phyloP scores from a whole-genome alignment of 1,140 invertebrate species.

The Caenorhabditis latens region DNA sequence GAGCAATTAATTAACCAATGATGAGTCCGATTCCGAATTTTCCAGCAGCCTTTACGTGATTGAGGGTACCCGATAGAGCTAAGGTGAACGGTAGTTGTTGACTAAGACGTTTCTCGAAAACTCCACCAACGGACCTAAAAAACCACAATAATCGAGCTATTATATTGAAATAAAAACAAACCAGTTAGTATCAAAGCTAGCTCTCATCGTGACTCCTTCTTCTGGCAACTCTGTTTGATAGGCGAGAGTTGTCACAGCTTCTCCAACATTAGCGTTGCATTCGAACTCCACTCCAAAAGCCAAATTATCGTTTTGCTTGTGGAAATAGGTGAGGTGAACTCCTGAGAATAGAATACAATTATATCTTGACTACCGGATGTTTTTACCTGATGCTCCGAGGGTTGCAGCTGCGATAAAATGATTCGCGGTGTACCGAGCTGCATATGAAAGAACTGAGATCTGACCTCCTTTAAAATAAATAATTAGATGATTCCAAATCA shows the following conservation, averaged over 20 bases:
- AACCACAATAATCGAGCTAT: not conserved
- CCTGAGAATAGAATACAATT: slow-evolving; percentile 80
- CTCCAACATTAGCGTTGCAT: slow-evolving; percentile 81
- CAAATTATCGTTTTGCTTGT: slow-evolving; percentile 91
- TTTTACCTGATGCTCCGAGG: slow-evolving; percentile 81
- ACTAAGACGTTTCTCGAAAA: slow-evolving; percentile 91
- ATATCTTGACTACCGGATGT: too few species aligned
- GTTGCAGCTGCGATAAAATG: slow-evolving; percentile 81
- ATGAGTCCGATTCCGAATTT: slow-evolving; percentile 80
- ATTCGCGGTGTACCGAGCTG: slow-evolving; percentile 84
- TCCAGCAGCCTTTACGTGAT: slow-evolving; percentile 82
- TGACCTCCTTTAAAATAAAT: slow-evolving; percentile 80
- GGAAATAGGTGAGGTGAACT: slow-evolving; percentile 92
- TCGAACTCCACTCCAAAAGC: slow-evolving; percentile 82
- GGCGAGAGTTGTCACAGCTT: slow-evolving; percentile 87
- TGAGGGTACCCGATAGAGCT: slow-evolving; percentile 90
- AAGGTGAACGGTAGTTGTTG: slow-evolving; percentile 91
- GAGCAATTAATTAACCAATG: slow-evolving; percentile 74
- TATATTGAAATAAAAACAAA: not conserved
- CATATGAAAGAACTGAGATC: slow-evolving; percentile 88
- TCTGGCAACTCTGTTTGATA: slow-evolving; percentile 97
- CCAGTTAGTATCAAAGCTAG: slow-evolving; percentile 93
- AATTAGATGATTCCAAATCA: not conserved
- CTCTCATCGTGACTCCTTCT: slow-evolving; percentile 92
- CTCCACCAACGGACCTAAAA: slow-evolving; percentile 85